A percentile compares a stretch with the other conserved stretches of the same genome.
Evolutionary conservation across 2,888 invertebrate genomes (phyloP).

Genomic region (Mylabris sibirica): DNA sequence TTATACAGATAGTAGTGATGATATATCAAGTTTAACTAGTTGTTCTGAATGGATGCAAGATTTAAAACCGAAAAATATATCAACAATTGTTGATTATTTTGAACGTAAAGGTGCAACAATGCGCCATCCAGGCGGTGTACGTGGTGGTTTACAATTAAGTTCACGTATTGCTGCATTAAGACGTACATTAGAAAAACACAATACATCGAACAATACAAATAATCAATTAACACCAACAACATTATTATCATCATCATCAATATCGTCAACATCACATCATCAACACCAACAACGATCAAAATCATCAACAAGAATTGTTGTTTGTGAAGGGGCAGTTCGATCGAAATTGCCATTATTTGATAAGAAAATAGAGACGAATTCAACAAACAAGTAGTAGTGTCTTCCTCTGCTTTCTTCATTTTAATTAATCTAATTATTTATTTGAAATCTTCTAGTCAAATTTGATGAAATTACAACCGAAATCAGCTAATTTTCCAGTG

Average conservation of each 20-base stretch:
- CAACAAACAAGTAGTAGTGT: constrained; percentile 49
- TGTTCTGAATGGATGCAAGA: constrained; percentile 77
- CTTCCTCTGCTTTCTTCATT: constrained; percentile 40
- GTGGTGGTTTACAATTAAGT: constrained; percentile 56
- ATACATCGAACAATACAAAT: constrained; percentile 35
- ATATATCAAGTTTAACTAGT: constrained; percentile 81
- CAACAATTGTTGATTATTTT: constrained; percentile 88
- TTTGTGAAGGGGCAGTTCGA: constrained; percentile 87
- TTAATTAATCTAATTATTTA: constrained; percentile 16
- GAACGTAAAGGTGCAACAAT: constrained; percentile 76
- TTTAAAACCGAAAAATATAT: constrained; percentile 71
- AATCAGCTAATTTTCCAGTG: constrained; percentile 5
- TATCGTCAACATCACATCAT: neutral
- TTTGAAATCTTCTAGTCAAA: constrained; percentile 48
- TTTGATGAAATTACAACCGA: constrained; percentile 27
- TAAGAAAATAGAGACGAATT: constrained; percentile 59
- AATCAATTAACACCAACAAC: constrained; percentile 21
- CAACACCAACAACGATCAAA: constrained; percentile 55
- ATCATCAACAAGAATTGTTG: constrained; percentile 70
- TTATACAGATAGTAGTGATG: constrained; percentile 87
- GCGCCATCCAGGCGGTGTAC: constrained; percentile 62
- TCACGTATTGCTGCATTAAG: constrained; percentile 57
- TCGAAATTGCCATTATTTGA: constrained; percentile 88
- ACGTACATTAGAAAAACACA: constrained; percentile 54
- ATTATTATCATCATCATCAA: neutral